Conservation (phyloP, 2,888 invertebrate species). For the Agyllia agylla region DNA sequence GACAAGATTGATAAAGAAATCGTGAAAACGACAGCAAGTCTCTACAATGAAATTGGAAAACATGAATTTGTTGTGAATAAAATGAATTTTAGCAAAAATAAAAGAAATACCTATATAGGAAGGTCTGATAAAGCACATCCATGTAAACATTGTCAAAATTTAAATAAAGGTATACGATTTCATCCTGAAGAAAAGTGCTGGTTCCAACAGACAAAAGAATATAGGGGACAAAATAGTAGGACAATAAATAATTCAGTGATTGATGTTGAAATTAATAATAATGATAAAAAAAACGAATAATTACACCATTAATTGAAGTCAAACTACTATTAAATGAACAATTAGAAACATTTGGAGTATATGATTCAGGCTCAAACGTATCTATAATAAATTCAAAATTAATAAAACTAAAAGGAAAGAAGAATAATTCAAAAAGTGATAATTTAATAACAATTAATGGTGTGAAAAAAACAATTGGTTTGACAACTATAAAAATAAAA, state of each 20-base stretch:
- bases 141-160: background rate
- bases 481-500: conserved; percentile 53
- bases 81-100: conserved; percentile 23
- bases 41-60: conserved; percentile 66
- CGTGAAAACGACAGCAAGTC: conserved; percentile 29
- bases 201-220: background rate
- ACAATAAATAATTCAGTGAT: conserved; percentile 30
- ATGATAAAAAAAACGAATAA: background rate
- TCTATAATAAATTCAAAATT: background rate
- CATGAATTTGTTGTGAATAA: conserved; percentile 47
- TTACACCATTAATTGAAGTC: background rate
- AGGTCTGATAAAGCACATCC: background rate
- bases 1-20: conserved; percentile 43
- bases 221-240: background rate
- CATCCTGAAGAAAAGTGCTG: conserved; percentile 4
- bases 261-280: conserved; percentile 15
- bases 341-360: background rate
- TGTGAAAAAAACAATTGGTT: background rate
- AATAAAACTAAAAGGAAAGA: background rate
- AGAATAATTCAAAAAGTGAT: background rate
- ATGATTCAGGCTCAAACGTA: conserved; percentile 6
- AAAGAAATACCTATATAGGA: conserved; percentile 14
- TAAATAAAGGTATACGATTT: background rate
- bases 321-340: background rate
- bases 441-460: conserved; percentile 30